Evolutionary conservation across 2,113 vertebrate species (phyloP), one percentile per base, ranked within the genome.

Genomic region (Siphamia tubifer): DNA sequence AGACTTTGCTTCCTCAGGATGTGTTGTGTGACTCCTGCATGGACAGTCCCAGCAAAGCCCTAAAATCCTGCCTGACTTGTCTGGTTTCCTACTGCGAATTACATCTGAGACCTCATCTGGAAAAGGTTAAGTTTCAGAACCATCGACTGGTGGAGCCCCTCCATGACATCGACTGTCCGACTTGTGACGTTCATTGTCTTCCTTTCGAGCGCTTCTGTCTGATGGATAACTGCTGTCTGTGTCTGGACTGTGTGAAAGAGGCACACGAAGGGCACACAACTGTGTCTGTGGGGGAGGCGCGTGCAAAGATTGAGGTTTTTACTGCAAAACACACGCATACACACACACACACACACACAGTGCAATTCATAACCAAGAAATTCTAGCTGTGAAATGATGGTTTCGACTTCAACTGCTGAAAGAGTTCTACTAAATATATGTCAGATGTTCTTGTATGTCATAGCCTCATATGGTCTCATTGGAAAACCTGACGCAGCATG

Each of bases 31-130:
- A 96, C 73, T 93, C 90, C 25, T 97, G 95, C 88, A 84, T 65
- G 42, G 86, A 89, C 34, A 47, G 25, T 43, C 85, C 72, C 17
- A 82, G 24, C 1, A 53, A 24, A 2, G 96, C 94, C 0, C 23
- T 58, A 17, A 93, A 91, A 86, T 96, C 95, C 23, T 97, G 95
- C 85, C 91, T 96, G 35, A 95, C 94, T 68, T 98, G 95, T 81
- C 89, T 91, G 86, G 94, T 94, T 8, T 95, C 95, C 53, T 96
- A 94, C 92, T 96, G 95, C 61, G 19, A 77, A 45, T 90, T 86
- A 56, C 94, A 97, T 78, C 85, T 98, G 79, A 83, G 39, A 65
- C 95, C 95, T 0, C 96, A 97, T 87, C 60, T 77, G 36, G 91
- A 95, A 48, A 95, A 92, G 65, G 83, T 64, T 0, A 93, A 91